Evolutionary conservation across 2,797 vertebrate genomes (phyloP).

Genomic region (Acanthurus tractus): DNA sequence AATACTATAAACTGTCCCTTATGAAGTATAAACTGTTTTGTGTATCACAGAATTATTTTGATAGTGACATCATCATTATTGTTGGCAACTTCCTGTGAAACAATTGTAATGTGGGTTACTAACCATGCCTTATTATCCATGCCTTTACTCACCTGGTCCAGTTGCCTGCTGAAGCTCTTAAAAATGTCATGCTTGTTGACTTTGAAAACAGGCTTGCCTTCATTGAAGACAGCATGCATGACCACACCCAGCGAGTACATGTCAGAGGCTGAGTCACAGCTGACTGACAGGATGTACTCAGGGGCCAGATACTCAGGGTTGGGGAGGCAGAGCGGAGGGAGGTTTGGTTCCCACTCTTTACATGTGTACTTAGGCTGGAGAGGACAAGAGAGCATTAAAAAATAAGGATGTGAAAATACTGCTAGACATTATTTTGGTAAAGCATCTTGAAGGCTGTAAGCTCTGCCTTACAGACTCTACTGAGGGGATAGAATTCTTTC

Average conservation of each 20-base stretch:
- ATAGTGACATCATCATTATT: too few relatives aligned
- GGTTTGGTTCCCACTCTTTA: conserved; percentile 99
- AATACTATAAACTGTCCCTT: too few relatives aligned
- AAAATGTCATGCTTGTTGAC: conserved; percentile 99
- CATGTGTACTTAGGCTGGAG: conserved; percentile 92
- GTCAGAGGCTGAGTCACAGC: conserved; percentile 97
- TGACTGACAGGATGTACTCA: conserved; percentile 98
- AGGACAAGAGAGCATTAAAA: not conserved
- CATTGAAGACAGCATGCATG: conserved; percentile 95
- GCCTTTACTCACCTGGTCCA: conserved; percentile 91
- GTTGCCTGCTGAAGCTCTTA: conserved; percentile 97
- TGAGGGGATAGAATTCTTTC: not conserved
- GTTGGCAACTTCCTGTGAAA: too few relatives aligned
- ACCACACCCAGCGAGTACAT: conserved; percentile 98
- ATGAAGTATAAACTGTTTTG: too few relatives aligned
- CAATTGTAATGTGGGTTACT: too few relatives aligned
- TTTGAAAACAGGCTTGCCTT: conserved; percentile 96
- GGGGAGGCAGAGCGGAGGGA: conserved; percentile 95
- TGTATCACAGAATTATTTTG: too few relatives aligned
- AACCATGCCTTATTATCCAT: too few relatives aligned
- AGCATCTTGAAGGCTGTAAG: not conserved
- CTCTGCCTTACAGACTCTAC: not conserved
- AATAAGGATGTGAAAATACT: not conserved
- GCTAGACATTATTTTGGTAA: not conserved
- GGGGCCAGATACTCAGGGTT: conserved; percentile 98